Conservation (phyloP, 2,113 vertebrate genomes). For the Sprattus sprattus region DNA sequence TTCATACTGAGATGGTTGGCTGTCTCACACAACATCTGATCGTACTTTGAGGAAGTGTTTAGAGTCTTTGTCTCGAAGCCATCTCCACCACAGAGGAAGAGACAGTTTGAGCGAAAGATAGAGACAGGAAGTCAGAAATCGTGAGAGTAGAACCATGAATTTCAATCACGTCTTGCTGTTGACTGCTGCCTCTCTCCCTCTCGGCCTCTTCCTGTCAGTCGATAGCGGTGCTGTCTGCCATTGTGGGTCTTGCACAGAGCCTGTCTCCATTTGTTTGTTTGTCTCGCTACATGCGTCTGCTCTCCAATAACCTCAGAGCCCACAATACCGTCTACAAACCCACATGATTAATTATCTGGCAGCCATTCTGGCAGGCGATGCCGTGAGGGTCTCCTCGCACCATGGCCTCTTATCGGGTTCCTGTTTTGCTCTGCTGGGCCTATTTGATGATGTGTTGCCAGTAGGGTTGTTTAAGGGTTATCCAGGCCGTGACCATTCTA, state of each 20-base stretch:
- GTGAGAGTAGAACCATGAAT: background rate
- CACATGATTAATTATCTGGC: conserved; percentile 35
- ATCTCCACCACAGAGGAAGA: conserved; percentile 24
- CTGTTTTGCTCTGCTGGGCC: background rate
- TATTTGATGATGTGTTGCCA: background rate
- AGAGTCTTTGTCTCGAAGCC: conserved; percentile 19
- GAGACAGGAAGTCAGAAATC: background rate
- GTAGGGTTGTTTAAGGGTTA: background rate
- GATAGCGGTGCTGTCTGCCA: conserved; percentile 11
- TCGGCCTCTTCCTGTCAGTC: background rate
- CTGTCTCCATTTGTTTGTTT: conserved; percentile 34
- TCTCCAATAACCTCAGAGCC: conserved; percentile 32
- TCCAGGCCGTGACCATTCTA: background rate
- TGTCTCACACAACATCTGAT: conserved; percentile 32
- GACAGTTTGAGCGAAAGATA: background rate
- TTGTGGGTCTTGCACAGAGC: background rate
- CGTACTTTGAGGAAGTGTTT: conserved; percentile 26
- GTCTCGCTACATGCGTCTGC: conserved; percentile 25
- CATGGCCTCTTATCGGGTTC: background rate
- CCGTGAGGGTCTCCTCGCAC: background rate
- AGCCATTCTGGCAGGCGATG: conserved; percentile 10
- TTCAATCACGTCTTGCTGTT: conserved; percentile 21
- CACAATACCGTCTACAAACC: conserved; percentile 4
- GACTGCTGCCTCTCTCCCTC: background rate
- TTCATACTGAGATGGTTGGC: conserved; percentile 16